Evolutionary conservation across 2,113 vertebrate species (phyloP), one percentile per base, ranked within the genome.

Genomic region (Piliocolobus tephrosceles): DNA sequence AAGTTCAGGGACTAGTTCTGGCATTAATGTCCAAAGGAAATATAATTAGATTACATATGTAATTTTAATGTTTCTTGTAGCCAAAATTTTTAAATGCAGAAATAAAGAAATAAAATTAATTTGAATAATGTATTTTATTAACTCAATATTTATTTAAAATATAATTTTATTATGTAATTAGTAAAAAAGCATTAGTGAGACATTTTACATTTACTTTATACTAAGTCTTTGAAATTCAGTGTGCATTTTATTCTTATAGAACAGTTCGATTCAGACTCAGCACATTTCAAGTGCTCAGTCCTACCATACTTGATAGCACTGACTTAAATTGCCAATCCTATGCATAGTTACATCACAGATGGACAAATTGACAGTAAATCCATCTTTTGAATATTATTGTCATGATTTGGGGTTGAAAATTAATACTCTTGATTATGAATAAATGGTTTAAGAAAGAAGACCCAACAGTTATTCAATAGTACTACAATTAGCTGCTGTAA

Each of bases 111-210:
- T 47, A 76, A 81, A 92, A 91, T 80, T 85, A 78, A 96, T 72
- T 76, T 95, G 87, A 86, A 91, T 84, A 79, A 79, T 47, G 79
- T 57, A 80, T 78, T 88, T 94, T 83, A 84, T 73, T 81, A 90
- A 73, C 3, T 7, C 35, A 88, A 18, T 72, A 88, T 73, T 72
- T 76, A 80, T 90, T 13, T 90, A 88, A 90, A 80, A 45, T 86
- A 57, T 75, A n/a, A 76, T 75, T 79, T 96, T 18, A 76, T 16
- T 13, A 45, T 47, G 1, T n/a, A 91, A 93, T 87, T 86, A 84
- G 8, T 45, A 82, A 73, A 86, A 82, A 61, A 70, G 50, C 61
- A 86, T 61, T 75, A 90, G 40, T 83, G 17, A 66, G 12, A 30
- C 83, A 90, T 27, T 87, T 90, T 58, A 86, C 66, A 43, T 68